Conservation (phyloP, 2,888 invertebrate genomes). For the Sacculina carcini region DNA sequence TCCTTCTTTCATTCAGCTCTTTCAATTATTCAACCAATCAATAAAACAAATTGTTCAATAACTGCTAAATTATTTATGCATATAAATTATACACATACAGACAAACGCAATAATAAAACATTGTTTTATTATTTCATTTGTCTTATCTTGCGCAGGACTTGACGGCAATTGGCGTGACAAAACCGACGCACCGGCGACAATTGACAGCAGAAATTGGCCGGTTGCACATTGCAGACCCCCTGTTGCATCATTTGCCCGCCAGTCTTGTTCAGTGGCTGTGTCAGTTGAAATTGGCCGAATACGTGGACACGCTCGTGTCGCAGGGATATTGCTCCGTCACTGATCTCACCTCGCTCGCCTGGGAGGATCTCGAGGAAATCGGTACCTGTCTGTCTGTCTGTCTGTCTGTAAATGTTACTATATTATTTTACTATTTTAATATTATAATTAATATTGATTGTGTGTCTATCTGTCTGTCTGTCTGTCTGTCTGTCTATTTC, state of each 20-base stretch:
- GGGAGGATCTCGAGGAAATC: conserved; percentile 98
- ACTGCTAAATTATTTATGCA: no score
- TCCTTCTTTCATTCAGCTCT: no score
- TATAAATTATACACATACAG: no score
- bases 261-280: conserved; percentile 82
- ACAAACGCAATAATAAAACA: no score
- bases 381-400: no score
- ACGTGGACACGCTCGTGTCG: conserved; percentile 59
- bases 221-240: conserved; percentile 71
- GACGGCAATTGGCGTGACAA: conserved; percentile 53
- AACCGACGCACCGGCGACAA: conserved; percentile 84
- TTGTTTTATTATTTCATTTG: no score
- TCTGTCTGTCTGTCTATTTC: no score
- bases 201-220: conserved; percentile 88
- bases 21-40: no score
- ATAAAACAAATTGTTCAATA: no score
- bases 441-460: neutral
- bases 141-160: conserved; percentile 25
- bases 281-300: conserved; percentile 68
- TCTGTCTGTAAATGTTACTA: no score
- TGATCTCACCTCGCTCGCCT: conserved; percentile 76
- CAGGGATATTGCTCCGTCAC: conserved; percentile 86
- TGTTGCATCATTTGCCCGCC: conserved; percentile 82
- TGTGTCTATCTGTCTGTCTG: no score
- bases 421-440: neutral